Evolutionary conservation across 2,888 invertebrate genomes (phyloP), one percentile per base, ranked within the genome.

Genomic region (Plagodis pulveraria): DNA sequence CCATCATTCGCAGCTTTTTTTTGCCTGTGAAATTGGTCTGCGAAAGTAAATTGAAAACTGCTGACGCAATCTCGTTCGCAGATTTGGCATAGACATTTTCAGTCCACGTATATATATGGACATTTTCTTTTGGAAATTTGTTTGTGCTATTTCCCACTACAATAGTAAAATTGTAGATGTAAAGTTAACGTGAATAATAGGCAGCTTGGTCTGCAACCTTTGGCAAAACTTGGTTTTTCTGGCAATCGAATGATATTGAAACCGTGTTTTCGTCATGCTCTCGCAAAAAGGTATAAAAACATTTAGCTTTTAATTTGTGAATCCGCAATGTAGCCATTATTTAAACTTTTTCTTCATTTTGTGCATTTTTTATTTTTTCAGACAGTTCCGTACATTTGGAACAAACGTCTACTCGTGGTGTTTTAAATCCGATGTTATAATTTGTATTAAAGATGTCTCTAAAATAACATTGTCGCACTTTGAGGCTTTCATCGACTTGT

Each of bases 21-120:
- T 61, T 55, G 50, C 56, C 55, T 22, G 60, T 57, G 35, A 58
- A 61, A 58, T 65, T 60, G 44, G 60, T 33, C 51, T 55, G 36
- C 52, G 50, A 49, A 9, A 66, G 58, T 38, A 54, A 35, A 62
- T 63, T 42, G 44, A 57, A 61, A 62, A 61, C 62, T 53, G 63
- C 60, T 38, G 63, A 65, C 48, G 60, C 62, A 52, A 68, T 64
- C 58, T 62, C 63, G 46, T 68, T 65, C 51, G 67, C 58, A 33
- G 60, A 60, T 57, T 64, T 64, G 50, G 59, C 49, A 51, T 56
- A 47, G 35, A 49, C 49, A 45, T 61, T 49, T 56, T 60, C 56
- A 9, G 65, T 65, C 63, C 63, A 65, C 48, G 59, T 62, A 58
- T 58, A 65, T 48, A 58, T 56, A 57, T 50, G 57, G 35, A 66